Evolutionary conservation across 2,113 vertebrate species (phyloP).

Genomic region (Zapus hudsonius): DNA sequence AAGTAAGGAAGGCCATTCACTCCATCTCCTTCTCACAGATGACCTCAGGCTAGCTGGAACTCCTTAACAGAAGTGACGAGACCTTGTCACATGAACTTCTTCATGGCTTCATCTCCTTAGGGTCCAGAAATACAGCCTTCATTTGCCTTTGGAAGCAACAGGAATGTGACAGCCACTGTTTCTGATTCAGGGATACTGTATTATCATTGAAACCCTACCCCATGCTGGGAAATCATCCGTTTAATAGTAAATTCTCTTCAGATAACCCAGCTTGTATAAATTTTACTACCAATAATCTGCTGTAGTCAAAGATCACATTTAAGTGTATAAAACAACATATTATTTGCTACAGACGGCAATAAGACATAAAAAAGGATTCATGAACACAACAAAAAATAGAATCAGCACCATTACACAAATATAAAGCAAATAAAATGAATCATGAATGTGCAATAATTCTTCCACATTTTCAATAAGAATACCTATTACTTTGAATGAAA

Average conservation of each 20-base stretch:
- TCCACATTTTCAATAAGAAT: constrained; percentile 15
- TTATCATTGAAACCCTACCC: not conserved
- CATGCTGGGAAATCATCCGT: not conserved
- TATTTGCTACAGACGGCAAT: not conserved
- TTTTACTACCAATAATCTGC: constrained; percentile 45
- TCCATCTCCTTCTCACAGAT: not conserved
- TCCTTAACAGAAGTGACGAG: not conserved
- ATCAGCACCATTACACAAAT: constrained; percentile 18
- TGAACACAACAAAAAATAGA: not conserved
- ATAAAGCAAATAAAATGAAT: constrained; percentile 16
- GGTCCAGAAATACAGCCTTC: not conserved
- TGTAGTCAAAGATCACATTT: not conserved
- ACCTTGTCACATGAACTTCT: not conserved
- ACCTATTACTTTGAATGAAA: not conserved
- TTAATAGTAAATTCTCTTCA: constrained; percentile 13
- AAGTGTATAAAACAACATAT: not conserved
- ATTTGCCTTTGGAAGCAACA: not conserved
- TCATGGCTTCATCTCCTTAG: not conserved
- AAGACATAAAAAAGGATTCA: not conserved
- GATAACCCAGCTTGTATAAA: not conserved
- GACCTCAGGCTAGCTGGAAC: not conserved
- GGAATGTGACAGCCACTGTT: not conserved
- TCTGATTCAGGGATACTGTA: not conserved
- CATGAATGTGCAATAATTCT: not conserved
- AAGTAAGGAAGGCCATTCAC: not conserved